Percentiles rank a stretch among this genome's conserved stretches.
phyloP scores from a whole-genome alignment of 2,797 vertebrate species.

The Staurois parvus region DNA sequence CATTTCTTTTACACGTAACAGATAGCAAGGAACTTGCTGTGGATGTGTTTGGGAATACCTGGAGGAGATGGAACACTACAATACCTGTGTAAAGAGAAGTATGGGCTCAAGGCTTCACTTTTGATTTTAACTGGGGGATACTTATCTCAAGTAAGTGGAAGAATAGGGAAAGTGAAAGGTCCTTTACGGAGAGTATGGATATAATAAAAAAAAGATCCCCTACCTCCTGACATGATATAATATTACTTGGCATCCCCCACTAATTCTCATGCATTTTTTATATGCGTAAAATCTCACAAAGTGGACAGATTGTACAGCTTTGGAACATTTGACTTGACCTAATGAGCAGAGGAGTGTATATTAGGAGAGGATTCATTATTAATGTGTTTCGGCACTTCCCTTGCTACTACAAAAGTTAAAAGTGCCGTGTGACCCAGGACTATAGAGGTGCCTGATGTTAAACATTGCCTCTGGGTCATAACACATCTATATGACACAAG shows the following conservation, averaged over 20 bases:
- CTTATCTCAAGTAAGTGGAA: background rate
- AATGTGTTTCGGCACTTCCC: conserved; percentile 11
- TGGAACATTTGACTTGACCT: conserved; percentile 2
- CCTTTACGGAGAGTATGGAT: background rate
- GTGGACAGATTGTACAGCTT: conserved; percentile 30
- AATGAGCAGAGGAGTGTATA: conserved; percentile 23
- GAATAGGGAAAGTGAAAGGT: background rate
- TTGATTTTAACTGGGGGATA: too few species aligned
- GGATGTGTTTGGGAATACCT: too few species aligned
- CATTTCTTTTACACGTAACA: too few species aligned
- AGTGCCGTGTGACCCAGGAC: background rate
- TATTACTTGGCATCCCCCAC: too few species aligned
- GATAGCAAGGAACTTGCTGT: too few species aligned
- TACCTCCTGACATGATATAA: background rate
- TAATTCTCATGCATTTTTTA: too few species aligned
- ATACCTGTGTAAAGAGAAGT: too few species aligned
- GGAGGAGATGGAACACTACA: too few species aligned
- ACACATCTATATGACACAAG: too few species aligned
- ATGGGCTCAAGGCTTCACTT: too few species aligned
- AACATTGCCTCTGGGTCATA: too few species aligned
- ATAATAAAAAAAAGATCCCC: background rate
- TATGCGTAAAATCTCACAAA: background rate
- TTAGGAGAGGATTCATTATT: conserved; percentile 24
- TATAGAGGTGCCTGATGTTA: background rate
- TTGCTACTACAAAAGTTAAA: conserved; percentile 8